Conservation (phyloP, 2,888 invertebrate genomes). For the Euplagia quadripunctaria region DNA sequence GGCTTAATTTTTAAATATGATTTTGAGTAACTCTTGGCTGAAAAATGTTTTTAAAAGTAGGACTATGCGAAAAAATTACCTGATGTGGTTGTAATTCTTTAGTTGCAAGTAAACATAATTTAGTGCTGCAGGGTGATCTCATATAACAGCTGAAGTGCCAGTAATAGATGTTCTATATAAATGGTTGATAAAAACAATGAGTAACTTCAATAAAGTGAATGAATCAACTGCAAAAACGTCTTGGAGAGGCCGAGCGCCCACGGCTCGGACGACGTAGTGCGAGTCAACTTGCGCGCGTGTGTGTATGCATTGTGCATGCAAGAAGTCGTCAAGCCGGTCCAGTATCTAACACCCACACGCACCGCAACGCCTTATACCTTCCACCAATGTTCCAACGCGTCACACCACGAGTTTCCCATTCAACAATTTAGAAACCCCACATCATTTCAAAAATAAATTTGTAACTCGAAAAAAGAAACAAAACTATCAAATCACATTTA, state of each 20-base stretch:
- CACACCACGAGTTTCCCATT: constrained; percentile 32
- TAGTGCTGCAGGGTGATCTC: constrained; percentile 25
- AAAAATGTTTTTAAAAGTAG: not conserved
- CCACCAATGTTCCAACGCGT: constrained; percentile 59
- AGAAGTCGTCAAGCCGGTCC: constrained; percentile 79
- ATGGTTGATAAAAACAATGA: constrained; percentile 44
- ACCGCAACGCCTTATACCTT: constrained; percentile 59
- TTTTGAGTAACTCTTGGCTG: not conserved
- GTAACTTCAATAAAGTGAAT: constrained; percentile 53
- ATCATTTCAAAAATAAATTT: constrained; percentile 33
- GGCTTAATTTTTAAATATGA: not conserved
- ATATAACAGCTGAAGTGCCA: constrained; percentile 22
- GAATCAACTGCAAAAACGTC: constrained; percentile 67
- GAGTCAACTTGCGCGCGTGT: constrained; percentile 47
- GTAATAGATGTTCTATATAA: constrained; percentile 32
- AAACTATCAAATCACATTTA: constrained; percentile 42
- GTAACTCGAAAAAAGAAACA: constrained; percentile 41
- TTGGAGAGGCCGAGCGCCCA: constrained; percentile 51
- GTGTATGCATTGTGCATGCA: constrained; percentile 65
- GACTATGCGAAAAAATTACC: not conserved
- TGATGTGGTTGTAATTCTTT: not conserved
- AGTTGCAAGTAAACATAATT: not conserved
- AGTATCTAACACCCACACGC: constrained; percentile 76
- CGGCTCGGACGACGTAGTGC: constrained; percentile 37
- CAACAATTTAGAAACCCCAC: constrained; percentile 17